These are phyloP conservation scores for Hermetia illucens DNA, from an alignment of 1,140 invertebrate species.

Conservation along the genomic window DNA sequence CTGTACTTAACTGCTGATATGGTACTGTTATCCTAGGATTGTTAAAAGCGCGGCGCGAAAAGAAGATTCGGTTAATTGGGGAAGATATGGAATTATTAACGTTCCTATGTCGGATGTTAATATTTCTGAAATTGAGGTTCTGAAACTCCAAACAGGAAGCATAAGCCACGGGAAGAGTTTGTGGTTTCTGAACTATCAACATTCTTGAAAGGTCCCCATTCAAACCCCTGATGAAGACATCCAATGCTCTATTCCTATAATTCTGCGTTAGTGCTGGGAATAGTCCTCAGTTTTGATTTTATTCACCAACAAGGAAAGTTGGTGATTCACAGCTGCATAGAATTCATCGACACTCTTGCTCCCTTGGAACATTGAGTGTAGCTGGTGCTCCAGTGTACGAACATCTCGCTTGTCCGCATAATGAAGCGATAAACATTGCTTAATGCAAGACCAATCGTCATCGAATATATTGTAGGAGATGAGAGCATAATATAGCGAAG, in stretches of 20 bases:
- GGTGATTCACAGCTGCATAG: background rate
- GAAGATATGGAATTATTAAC: too few relatives aligned
- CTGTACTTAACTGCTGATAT: too few relatives aligned
- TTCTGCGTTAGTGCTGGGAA: background rate
- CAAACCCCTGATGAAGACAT: background rate
- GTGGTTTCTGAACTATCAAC: background rate
- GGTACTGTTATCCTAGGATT: too few relatives aligned
- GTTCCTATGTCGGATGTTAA: background rate
- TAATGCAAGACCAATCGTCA: too few relatives aligned
- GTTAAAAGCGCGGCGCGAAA: too few relatives aligned
- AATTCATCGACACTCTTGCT: background rate
- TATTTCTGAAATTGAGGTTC: background rate
- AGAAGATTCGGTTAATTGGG: too few relatives aligned
- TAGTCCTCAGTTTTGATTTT: background rate
- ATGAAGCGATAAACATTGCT: too few relatives aligned
- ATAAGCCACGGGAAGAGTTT: background rate
- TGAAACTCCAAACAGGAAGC: background rate
- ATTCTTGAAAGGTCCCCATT: background rate
- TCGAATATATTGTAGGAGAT: too few relatives aligned
- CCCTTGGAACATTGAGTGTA: background rate
- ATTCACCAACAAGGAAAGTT: background rate
- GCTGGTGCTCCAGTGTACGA: too few relatives aligned
- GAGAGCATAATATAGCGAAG: too few relatives aligned
- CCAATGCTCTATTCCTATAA: conserved; percentile 1
- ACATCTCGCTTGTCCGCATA: too few relatives aligned